Evolutionary conservation across 2,797 vertebrate genomes (phyloP), one percentile per base, ranked within the genome.

Genomic region (Sebastes vulpes): DNA sequence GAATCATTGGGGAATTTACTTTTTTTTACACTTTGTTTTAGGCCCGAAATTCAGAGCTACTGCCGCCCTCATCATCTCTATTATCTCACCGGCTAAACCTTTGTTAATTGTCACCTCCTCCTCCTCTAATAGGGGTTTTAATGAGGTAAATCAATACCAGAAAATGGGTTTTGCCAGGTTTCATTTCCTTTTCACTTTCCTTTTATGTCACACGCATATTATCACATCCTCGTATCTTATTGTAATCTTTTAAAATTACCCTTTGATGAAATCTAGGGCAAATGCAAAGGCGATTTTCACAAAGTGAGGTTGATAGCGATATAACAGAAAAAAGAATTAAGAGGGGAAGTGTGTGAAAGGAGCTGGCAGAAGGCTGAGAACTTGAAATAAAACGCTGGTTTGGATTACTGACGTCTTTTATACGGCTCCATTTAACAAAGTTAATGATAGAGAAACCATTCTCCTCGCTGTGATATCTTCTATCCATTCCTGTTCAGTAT

Each of bases 121-220:
- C 35, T 71, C 35, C 28, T 61, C n/a, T 63, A 59, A 69, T 54
- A 16, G 23, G 20, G 9, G 8, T n/a, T 60, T 65, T 53, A 73
- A 57, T 69, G 18, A 57, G 12, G 2, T 21, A 23, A 73, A 53
- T 74, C 10, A 64, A 9, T 29, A 25, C 25, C 4, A 20, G 35
- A 52, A 58, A 63, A 42, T 5, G 4, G 10, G 11, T 53, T 74
- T 68, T 52, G 3, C 3, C 7, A 7, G 29, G 3, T 31, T 64
- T 79, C n/a, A 71, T 74, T 69, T 69, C 6, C 46, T 65, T 64
- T 53, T 5, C 50, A 38, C 14, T 38, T 38, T 14, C 35, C 35
- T 38, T 52, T 54, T 80, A 58, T 67, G 61, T 63, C 79, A 46
- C 50, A 35, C 29, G 25, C 16, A 14, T 56, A 23, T 77, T 53